Base-by-base conservation (phyloP, 2,797 vertebrate genomes). In the Nyctibius grandis region DNA sequence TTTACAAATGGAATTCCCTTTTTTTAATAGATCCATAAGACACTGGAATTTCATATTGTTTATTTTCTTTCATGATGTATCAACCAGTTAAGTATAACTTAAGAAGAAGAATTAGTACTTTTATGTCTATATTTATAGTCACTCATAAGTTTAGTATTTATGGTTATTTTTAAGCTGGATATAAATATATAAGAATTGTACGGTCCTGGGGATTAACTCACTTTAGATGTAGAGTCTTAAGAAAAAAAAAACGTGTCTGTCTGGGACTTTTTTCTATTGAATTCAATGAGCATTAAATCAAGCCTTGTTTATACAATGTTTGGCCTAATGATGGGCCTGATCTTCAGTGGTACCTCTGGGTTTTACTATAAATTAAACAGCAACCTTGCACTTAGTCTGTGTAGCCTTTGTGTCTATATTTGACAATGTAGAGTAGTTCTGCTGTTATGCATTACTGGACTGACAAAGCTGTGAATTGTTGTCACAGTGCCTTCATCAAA, bases 271-370 rank as follows among this genome's bases (percentile, higher is more conserved):
- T 86, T 65, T 26, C 53, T 14, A 38, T 72, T 88, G 34, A 81
- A 47, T 88, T 89, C 44, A 68, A 36, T 89, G 54, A 88, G 28
- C 57, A 65, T 88, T 91, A 74, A 77, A 81, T 88, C 68, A 93
- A 89, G 33, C 72, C 57, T 88, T 94, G 57, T 92, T 97, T 92
- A 48, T 89, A 31, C 25, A 92, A 11, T 33, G 20, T 72, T 85
- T 88, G 82, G 44, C 73, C 40, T 88, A 75, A 78, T 65, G 50
- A 64, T 68, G 73, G 50, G n/a, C 45, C 75, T 85, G 87, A 91
- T 96, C 75, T 91, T 96, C 73, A 68, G 36, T 75, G 57, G 21
- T 72, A 70, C 59, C 33, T 93, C 67, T 92, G 67, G 40, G 15
- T 88, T 93, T 89, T 91, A 31, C 48, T 92, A 5, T 75, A 50